A percentile compares a stretch with the other conserved stretches of the same genome.
phyloP scores from a whole-genome alignment of 2,113 vertebrate genomes.

The Ctenomys sociabilis region DNA sequence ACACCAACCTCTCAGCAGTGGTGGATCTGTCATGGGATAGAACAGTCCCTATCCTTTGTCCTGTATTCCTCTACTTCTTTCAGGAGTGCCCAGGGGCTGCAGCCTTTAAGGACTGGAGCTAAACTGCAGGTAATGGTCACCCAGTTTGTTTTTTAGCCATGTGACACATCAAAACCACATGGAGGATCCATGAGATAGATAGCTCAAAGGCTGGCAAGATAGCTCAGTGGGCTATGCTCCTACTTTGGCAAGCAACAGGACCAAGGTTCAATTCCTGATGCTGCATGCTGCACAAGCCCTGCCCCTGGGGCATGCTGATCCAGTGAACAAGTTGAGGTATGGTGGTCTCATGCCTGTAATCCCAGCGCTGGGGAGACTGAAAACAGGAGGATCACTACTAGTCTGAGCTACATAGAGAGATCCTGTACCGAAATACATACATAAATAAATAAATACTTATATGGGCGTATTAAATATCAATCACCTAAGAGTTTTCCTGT shows the following conservation, averaged over 20 bases:
- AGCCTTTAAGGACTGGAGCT: background rate
- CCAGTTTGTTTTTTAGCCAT: background rate
- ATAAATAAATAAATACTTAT: background rate
- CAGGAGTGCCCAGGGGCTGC: background rate
- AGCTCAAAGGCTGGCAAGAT: no score
- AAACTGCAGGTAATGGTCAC: background rate
- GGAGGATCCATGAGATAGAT: background rate
- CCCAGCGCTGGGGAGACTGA: no score
- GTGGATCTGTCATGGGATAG: background rate
- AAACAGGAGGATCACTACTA: no score
- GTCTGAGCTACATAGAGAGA: no score
- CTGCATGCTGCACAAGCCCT: no score
- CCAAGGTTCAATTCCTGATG: no score
- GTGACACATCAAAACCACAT: background rate
- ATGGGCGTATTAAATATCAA: background rate
- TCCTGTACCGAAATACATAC: no score
- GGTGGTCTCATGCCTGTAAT: no score
- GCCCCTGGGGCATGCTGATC: no score
- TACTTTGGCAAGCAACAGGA: no score
- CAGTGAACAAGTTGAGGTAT: no score
- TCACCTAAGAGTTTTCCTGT: background rate
- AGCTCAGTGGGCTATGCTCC: no score
- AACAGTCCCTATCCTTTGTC: background rate
- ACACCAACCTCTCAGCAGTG: background rate
- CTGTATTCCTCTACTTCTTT: background rate